Conservation (phyloP, 1,140 invertebrate species). For the Drosophila simulans region DNA sequence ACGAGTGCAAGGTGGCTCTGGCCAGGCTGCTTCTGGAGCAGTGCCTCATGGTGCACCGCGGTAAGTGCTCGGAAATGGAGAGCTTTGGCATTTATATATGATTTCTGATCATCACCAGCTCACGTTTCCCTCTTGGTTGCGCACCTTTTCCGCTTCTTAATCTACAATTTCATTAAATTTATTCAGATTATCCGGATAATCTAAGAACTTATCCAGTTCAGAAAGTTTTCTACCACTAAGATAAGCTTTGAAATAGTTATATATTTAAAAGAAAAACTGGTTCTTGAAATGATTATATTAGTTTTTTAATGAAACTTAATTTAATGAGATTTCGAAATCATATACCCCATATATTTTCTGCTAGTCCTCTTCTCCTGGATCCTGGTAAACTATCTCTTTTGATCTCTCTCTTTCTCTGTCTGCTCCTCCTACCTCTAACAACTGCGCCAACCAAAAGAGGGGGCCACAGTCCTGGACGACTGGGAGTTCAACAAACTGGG, state of each 20-base stretch:
- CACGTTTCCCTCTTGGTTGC: slow-evolving; percentile 26
- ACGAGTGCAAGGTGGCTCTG: slow-evolving; percentile 64
- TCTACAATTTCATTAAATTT: neutral
- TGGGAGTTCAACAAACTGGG: slow-evolving; percentile 73
- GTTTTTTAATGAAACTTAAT: too few species aligned
- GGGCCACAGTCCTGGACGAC: slow-evolving; percentile 57
- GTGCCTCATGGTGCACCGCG: slow-evolving; percentile 66
- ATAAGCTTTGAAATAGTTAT: too few species aligned
- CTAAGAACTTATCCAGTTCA: too few species aligned
- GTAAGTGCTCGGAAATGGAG: slow-evolving; percentile 31
- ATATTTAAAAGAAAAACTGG: neutral
- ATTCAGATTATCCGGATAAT: too few species aligned
- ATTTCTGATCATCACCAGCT: slow-evolving; percentile 35
- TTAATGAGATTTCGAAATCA: neutral
- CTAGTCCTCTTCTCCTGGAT: neutral
- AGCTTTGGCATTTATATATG: slow-evolving; percentile 4
- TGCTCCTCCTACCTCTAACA: slow-evolving; percentile 11
- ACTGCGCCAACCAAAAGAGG: slow-evolving; percentile 22
- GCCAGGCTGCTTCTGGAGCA: slow-evolving; percentile 63
- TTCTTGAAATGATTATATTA: too few species aligned
- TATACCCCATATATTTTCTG: neutral
- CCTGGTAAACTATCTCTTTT: slow-evolving; percentile 28
- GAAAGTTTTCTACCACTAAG: too few species aligned
- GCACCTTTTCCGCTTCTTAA: slow-evolving; percentile 6
- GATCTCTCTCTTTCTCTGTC: slow-evolving; percentile 28